A percentile compares a stretch with the other conserved stretches of the same genome.
These are phyloP conservation scores for Nannobrachium achirus DNA, from an alignment of 2,113 vertebrate genomes.

Conservation along the genomic window DNA sequence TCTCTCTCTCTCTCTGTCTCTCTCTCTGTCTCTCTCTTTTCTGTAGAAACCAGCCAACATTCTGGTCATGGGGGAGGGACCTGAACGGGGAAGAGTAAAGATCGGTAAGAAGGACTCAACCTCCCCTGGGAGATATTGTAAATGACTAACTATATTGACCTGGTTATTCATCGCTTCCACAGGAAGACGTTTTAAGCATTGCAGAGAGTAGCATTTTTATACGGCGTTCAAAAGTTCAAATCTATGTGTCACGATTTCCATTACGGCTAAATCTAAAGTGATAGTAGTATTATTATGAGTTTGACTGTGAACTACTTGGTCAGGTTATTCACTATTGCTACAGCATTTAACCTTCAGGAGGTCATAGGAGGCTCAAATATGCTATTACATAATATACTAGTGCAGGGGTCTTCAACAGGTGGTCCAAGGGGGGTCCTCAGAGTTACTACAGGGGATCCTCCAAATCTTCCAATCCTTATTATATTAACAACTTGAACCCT, in stretches of 20 bases:
- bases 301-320: not conserved
- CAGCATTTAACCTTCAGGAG: conserved; percentile 36
- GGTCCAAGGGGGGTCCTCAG: too few species aligned
- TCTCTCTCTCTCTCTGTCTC: not conserved
- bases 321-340: conserved; percentile 14
- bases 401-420: conserved; percentile 36
- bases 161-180: not conserved
- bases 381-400: conserved; percentile 59
- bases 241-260: too few species aligned
- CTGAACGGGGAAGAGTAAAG: conserved; percentile 92
- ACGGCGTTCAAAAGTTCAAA: too few species aligned
- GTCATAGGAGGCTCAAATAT: conserved; percentile 21
- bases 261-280: too few species aligned
- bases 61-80: conserved; percentile 94
- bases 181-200: too few species aligned
- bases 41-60: conserved; percentile 94
- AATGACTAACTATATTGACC: not conserved
- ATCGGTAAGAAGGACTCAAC: conserved; percentile 78
- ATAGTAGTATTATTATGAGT: too few species aligned
- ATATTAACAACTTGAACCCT: too few species aligned
- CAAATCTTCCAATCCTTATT: too few species aligned
- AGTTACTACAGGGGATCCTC: too few species aligned
- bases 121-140: not conserved
- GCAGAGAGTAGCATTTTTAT: too few species aligned
- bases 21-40: conserved; percentile 52